These are phyloP conservation scores for Poeciliopsis prolifica DNA, from an alignment of 2,113 vertebrate genomes.

Conservation along the genomic window DNA sequence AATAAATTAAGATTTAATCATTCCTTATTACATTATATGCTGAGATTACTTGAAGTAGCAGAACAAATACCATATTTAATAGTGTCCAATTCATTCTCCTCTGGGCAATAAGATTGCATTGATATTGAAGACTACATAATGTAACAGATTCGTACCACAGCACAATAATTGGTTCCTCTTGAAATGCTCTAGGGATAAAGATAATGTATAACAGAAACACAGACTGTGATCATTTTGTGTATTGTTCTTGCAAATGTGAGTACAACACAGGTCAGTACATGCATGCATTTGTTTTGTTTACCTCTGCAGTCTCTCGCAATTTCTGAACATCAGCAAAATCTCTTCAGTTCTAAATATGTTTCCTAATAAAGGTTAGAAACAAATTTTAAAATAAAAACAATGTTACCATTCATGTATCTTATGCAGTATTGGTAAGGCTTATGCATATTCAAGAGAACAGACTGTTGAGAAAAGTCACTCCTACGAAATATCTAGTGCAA, in stretches of 20 bases:
- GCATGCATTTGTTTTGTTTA: neutral
- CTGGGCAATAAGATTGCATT: constrained; percentile 19
- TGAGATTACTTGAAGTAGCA: constrained; percentile 53
- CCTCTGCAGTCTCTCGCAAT: neutral
- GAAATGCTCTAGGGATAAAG: constrained; percentile 20
- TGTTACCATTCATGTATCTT: neutral
- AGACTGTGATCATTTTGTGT: neutral
- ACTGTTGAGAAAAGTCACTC: neutral
- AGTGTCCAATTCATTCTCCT: constrained; percentile 49
- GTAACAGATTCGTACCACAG: constrained; percentile 24
- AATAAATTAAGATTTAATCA: constrained; percentile 56
- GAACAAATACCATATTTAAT: constrained; percentile 61
- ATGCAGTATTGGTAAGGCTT: neutral
- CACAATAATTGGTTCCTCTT: constrained; percentile 23
- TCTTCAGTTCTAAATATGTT: neutral
- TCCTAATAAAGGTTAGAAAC: neutral
- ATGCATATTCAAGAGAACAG: neutral
- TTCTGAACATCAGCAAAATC: neutral
- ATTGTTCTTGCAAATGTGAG: neutral
- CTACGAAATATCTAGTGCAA: neutral
- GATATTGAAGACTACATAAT: constrained; percentile 38
- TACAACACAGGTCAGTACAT: neutral
- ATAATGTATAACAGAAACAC: constrained; percentile 15
- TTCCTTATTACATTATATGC: constrained; percentile 51
- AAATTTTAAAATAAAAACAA: neutral